phyloP scores from a whole-genome alignment of 2,113 vertebrate species.

The human (Homo sapiens) region DNA sequence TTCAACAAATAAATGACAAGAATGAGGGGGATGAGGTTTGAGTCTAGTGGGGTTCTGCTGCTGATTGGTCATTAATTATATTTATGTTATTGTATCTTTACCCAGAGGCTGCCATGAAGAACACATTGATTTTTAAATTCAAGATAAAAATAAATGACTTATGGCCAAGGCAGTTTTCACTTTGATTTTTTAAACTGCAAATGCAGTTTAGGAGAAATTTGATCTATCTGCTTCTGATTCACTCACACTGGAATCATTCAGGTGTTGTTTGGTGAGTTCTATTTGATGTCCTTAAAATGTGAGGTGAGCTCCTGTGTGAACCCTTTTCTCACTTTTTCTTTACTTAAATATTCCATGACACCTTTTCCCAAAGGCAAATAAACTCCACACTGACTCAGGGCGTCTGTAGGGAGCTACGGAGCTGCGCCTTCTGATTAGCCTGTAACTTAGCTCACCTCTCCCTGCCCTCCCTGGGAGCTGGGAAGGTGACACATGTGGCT shows the following conservation, averaged over 20 bases:
- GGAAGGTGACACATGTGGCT: too few relatives aligned
- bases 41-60: neutral
- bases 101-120: neutral
- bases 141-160: conserved; percentile 20
- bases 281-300: neutral
- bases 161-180: neutral
- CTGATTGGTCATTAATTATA: neutral
- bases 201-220: neutral
- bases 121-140: neutral
- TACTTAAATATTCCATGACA: neutral
- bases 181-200: neutral
- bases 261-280: neutral
- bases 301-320: neutral
- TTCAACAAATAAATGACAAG: neutral
- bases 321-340: too few relatives aligned
- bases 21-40: neutral
- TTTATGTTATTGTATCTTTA: neutral
- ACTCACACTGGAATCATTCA: neutral
- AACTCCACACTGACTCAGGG: fast-evolving
- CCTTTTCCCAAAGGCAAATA: neutral
- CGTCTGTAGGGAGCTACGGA: neutral
- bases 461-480: fast-evolving
- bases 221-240: neutral
- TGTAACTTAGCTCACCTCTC: neutral
- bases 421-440: neutral